Base-by-base conservation (phyloP, 2,113 vertebrate genomes). In the Ondatra zibethicus region DNA sequence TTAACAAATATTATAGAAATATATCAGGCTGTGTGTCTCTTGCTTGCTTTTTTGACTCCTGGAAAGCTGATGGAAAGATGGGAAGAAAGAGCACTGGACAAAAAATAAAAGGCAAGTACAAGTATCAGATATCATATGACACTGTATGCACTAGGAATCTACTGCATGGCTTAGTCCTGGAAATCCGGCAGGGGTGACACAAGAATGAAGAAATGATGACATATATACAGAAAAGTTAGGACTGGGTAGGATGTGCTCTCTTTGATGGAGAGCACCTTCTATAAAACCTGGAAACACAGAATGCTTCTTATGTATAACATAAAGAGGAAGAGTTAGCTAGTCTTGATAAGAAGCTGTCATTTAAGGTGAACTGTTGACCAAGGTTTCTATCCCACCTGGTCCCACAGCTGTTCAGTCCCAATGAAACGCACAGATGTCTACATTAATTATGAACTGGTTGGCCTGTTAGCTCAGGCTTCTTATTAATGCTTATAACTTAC, bases 81-180 rank as follows among this genome's bases (percentile, higher is more conserved):
- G 7, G 3, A 72, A 65, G 73, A 92, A 78, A 73, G 27, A 0
- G 0, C 3, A 50, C 4, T 3, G 50, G 16, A n/a, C 3, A 45
- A 19, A 89, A 0, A 2, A 65, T 13, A 55, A 58, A 58, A 58
- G 58, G 13, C 88, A 11, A 47, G 55, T 3, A 58, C 42, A 93
- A 81, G 14, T n/a, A 84, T 75, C 16, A 7, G n/a, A 23, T 0
- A 27, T 78, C 4, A 75, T 33, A 36, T 21, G 33, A 9, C 7
- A 42, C 47, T 55, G 1, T 36, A 21, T 88, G 47, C 23, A 33
- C 16, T 27, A 0, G 19, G 9, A 61, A 39, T 14, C n/a, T 65
- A 23, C 23, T 61, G 1, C 55, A 39, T 63, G 36, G 23, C 3
- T 39, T 82, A 6, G 12, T 61, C 21, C 23, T 63, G 21, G 55